Base-by-base conservation (phyloP, 2,888 invertebrate genomes). In the Thecophora atra region DNA sequence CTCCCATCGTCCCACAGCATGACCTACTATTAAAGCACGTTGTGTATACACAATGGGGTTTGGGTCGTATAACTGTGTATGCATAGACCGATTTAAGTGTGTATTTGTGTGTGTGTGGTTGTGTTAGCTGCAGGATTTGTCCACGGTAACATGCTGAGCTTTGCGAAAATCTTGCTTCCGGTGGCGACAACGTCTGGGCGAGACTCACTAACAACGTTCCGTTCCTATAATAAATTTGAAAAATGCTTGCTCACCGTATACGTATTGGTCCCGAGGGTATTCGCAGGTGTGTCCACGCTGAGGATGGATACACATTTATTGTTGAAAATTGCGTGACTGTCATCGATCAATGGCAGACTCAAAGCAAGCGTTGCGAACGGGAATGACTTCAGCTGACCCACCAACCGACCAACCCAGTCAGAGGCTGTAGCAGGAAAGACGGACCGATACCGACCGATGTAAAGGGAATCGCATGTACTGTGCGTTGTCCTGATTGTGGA, bases 341-440 rank as follows among this genome's bases (percentile, higher is more conserved):
- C 77, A 78, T 78, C 76, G 78, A 77, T 78, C 77, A 78, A 75
- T 73, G 77, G 74, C 76, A 75, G 76, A 73, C 37, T 37, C 37
- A 76, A 72, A 51, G 30, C 72, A 74, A 70, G 73, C 74, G 75
- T 70, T 62, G 67, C n/a, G 44, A 60, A 54, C 44, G 58, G 28
- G 47, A 47, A 47, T 3, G 44, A 42, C 47, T 19, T 44, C 60
- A 24, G 13, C 47, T 26, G 24, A 67, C 37, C 21, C 15, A 54
- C n/a, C 54, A 28, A 30, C 8, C 66, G 13, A 54, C 11, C n/a
- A 37, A 37, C 37, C 54, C 8, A 64, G 26, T 47, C 15, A 47
- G 24, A 24, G 8, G 24, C 28, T 26, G 5, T 24, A 4, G 26
- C 11, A 24, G 13, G 26, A 24, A 28, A 21, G 37, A 28, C 24